These are phyloP conservation scores for Latrodectus geometricus DNA, from an alignment of 1,140 invertebrate species.

Conservation along the genomic window DNA sequence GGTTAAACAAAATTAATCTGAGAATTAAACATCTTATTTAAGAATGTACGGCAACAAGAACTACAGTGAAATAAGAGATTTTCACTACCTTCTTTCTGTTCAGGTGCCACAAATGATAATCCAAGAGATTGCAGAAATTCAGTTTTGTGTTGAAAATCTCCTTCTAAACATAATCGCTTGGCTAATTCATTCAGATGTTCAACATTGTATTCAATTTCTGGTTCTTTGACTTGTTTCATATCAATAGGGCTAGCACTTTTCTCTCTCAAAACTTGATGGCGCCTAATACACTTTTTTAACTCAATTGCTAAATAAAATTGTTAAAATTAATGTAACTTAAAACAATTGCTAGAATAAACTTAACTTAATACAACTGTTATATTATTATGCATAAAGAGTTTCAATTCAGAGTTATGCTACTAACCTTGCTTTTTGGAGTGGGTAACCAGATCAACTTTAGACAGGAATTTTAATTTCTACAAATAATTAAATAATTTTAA, in stretches of 20 bases:
- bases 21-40: too few relatives aligned
- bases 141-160: conserved; percentile 26
- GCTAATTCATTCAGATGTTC: conserved; percentile 37
- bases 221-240: conserved; percentile 6
- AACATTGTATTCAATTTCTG: conserved; percentile 17
- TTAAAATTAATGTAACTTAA: conserved; percentile 2
- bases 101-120: conserved; percentile 23
- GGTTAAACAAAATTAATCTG: too few relatives aligned
- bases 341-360: not conserved
- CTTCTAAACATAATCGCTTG: conserved; percentile 28
- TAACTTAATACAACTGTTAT: not conserved
- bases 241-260: conserved; percentile 32
- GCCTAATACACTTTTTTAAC: conserved; percentile 57
- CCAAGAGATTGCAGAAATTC: conserved; percentile 34
- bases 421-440: conserved; percentile 54
- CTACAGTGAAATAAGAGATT: too few relatives aligned
- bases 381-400: not conserved
- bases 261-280: conserved; percentile 31
- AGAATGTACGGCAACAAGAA: too few relatives aligned
- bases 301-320: conserved; percentile 55
- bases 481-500: conserved; percentile 1
- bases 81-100: conserved; percentile 38
- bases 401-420: not conserved
- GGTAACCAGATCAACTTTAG: conserved; percentile 61
- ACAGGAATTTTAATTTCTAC: conserved; percentile 61